Conservation (phyloP, 1,140 invertebrate species). For the Drosophila mojavensis region DNA sequence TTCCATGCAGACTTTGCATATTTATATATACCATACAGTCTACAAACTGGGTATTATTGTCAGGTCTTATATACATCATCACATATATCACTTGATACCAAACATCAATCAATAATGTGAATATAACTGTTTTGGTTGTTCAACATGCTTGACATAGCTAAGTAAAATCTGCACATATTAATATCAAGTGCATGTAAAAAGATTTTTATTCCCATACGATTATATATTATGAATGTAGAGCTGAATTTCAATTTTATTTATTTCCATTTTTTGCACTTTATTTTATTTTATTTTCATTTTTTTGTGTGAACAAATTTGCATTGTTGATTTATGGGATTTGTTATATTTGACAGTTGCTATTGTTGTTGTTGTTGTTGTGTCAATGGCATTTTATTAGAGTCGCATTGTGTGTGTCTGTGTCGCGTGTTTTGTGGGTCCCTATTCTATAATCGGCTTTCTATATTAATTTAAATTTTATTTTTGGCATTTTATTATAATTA, state of each 20-base stretch:
- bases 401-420: slow-evolving; percentile 20
- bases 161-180: slow-evolving; percentile 14
- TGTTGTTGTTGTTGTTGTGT: slow-evolving; percentile 20
- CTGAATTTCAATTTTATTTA: slow-evolving; percentile 30
- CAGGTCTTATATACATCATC: too few relatives aligned
- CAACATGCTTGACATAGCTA: slow-evolving; percentile 1
- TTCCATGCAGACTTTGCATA: too few relatives aligned
- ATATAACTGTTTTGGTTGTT: neutral
- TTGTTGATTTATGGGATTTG: slow-evolving; percentile 83
- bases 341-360: slow-evolving; percentile 73
- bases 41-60: too few relatives aligned
- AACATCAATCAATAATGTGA: neutral
- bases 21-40: neutral
- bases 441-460: slow-evolving; percentile 82
- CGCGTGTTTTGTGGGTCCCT: slow-evolving; percentile 25
- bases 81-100: too few relatives aligned
- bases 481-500: slow-evolving; percentile 83
- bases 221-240: slow-evolving; percentile 46
- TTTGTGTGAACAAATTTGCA: slow-evolving; percentile 49
- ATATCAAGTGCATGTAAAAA: slow-evolving; percentile 38
- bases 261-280: slow-evolving; percentile 22
- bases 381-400: slow-evolving; percentile 31
- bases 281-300: slow-evolving; percentile 26
- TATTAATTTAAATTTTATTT: slow-evolving; percentile 84
- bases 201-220: slow-evolving; percentile 48